phyloP scores from a whole-genome alignment of 1,140 invertebrate species.

The Cheumatopsyche charites region DNA sequence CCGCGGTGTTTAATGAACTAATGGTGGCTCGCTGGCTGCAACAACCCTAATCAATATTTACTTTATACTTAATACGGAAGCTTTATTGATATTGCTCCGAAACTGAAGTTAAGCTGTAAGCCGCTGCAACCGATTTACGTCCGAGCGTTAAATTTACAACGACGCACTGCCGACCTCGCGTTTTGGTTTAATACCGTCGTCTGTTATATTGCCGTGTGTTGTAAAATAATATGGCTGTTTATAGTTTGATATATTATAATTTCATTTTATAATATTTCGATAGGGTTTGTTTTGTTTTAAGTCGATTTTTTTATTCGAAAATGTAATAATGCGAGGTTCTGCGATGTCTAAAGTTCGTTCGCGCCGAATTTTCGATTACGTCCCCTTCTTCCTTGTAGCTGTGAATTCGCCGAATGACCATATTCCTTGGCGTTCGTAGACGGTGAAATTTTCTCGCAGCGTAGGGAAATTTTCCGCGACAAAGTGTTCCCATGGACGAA shows the following conservation, averaged over 20 bases:
- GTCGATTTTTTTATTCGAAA: background rate
- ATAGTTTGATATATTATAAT: too few species aligned
- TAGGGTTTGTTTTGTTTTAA: too few species aligned
- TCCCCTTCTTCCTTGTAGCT: background rate
- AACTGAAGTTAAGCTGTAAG: background rate
- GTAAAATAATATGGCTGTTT: too few species aligned
- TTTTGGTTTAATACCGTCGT: too few species aligned
- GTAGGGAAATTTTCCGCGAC: conserved; percentile 37
- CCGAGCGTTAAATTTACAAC: too few species aligned
- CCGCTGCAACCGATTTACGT: too few species aligned
- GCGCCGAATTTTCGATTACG: too few species aligned
- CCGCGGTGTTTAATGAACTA: conserved; percentile 46
- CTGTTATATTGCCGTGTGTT: too few species aligned
- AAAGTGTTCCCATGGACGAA: conserved; percentile 40
- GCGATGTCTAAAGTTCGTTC: background rate
- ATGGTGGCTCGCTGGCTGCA: conserved; percentile 33
- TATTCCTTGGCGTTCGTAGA: background rate
- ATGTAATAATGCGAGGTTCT: background rate
- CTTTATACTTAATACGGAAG: conserved; percentile 36
- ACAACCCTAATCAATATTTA: conserved; percentile 38
- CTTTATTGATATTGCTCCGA: conserved; percentile 24
- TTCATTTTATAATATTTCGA: too few species aligned
- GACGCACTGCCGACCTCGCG: too few species aligned
- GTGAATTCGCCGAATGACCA: background rate
- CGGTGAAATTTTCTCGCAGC: conserved; percentile 7